Evolutionary conservation across 2,797 vertebrate species (phyloP).

Genomic region (Semotilus atromaculatus): DNA sequence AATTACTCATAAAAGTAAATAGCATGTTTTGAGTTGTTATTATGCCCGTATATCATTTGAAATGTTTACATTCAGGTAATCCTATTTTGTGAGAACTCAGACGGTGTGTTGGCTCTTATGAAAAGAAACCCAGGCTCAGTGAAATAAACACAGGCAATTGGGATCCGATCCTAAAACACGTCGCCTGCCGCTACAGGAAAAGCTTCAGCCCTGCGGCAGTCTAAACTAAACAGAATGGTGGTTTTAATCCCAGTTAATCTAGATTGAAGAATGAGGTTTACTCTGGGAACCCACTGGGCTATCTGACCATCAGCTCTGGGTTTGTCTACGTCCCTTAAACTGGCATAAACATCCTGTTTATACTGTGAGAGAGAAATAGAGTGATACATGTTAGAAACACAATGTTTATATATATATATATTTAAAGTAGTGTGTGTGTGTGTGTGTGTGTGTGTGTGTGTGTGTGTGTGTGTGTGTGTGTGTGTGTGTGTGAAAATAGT

Average conservation of each 20-base stretch:
- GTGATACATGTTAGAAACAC: slow-evolving; percentile 1
- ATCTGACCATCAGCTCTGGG: slow-evolving; percentile 76
- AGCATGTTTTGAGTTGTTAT: neutral
- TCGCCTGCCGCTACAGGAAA: slow-evolving; percentile 41
- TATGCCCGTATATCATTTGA: neutral
- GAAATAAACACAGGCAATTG: slow-evolving; percentile 31
- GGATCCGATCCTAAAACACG: slow-evolving; percentile 23
- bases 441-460: too few species aligned
- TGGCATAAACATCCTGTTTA: slow-evolving; percentile 83
- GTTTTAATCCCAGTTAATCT: slow-evolving; percentile 79
- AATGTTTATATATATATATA: neutral
- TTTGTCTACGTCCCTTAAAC: slow-evolving; percentile 65
- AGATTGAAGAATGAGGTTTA: slow-evolving; percentile 54
- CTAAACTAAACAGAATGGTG: slow-evolving; percentile 66
- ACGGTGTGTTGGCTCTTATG: slow-evolving; percentile 18
- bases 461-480: too few species aligned
- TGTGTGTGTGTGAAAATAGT: too few species aligned
- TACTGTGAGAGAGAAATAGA: slow-evolving; percentile 43
- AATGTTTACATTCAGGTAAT: slow-evolving; percentile 27
- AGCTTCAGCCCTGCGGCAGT: slow-evolving; percentile 59
- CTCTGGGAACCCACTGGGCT: slow-evolving; percentile 66
- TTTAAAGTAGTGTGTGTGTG: too few species aligned
- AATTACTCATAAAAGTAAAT: neutral
- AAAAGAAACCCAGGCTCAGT: slow-evolving; percentile 43
- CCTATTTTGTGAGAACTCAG: slow-evolving; percentile 31